A percentile compares a stretch with the other conserved stretches of the same genome.
phyloP scores from a whole-genome alignment of 2,888 invertebrate genomes.

The Drosophila multiciliata region DNA sequence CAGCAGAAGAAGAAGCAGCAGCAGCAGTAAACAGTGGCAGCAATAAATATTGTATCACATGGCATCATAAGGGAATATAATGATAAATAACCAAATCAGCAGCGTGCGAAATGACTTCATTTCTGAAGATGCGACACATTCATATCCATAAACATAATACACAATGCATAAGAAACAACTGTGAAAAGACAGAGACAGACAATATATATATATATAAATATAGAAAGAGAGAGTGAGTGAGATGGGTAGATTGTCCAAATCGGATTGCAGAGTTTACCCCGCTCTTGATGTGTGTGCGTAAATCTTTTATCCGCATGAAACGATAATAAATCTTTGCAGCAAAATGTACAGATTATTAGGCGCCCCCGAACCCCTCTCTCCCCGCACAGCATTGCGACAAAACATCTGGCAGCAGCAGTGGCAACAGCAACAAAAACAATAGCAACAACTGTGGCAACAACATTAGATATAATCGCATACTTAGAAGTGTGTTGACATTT shows the following conservation, averaged over 20 bases:
- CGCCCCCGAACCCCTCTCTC: constrained; percentile 28
- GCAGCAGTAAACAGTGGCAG: constrained; percentile 25
- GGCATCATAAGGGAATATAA: constrained; percentile 75
- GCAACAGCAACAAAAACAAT: constrained; percentile 18
- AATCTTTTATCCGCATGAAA: constrained; percentile 80
- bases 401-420: constrained; percentile 63
- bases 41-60: constrained; percentile 79
- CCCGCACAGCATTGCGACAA: constrained; percentile 58
- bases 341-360: constrained; percentile 78
- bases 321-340: constrained; percentile 79
- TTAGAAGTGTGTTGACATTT: constrained; percentile 52
- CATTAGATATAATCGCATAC: constrained; percentile 49
- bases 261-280: constrained; percentile 31
- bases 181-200: constrained; percentile 37
- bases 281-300: constrained; percentile 67
- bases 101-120: constrained; percentile 72
- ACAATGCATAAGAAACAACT: constrained; percentile 41
- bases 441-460: constrained; percentile 4
- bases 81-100: constrained; percentile 81
- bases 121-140: constrained; percentile 62
- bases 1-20: not conserved
- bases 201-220: not conserved
- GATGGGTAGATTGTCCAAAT: constrained; percentile 25
- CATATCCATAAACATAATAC: constrained; percentile 57
- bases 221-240: not conserved